Base-by-base conservation (phyloP, 2,797 vertebrate genomes). In the Anolis apletophallus region DNA sequence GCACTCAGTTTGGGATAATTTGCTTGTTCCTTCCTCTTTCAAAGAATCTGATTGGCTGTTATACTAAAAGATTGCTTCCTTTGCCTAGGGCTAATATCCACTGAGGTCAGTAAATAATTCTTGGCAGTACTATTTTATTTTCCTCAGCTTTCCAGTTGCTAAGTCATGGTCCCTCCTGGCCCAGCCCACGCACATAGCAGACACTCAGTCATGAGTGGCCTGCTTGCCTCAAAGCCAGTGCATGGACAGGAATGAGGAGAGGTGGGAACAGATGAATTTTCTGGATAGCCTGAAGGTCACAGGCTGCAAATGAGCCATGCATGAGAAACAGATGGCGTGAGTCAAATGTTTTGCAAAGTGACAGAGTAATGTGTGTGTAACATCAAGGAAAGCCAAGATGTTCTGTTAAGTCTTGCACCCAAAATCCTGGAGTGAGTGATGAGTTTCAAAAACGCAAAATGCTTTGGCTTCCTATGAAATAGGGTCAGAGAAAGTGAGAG, bases 221-320 rank as follows among this genome's bases (percentile, higher is more conserved):
- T 54, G 79, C n/a, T 13, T 74, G 36, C 36, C 67, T 59, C 36
- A 73, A 32, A 57, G 72, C 26, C 52, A 81, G 79, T 32, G 29
- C 23, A 71, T 34, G 19, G 23, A 71, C 40, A 54, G 87, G 83
- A 85, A 72, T 79, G 52, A 64, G 83, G 61, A 54, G 81, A 80
- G 74, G 73, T 83, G 75, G 80, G 80, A 84, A 79, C 68, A 80
- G 85, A 64, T 68, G 81, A 46, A 46, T 79, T 84, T 81, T 83
- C 57, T 74, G 57, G 81, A 64, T 14, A 26, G 80, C 16, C n/a
- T 84, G 85, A 83, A 88, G 87, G 83, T 85, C 83, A 77, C 55
- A 50, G 19, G 83, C 72, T 77, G 73, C 26, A 75, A 67, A 64
- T 1, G 3, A 57, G n/a, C 17, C 19, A 7, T 55, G 73, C 64